Conservation (phyloP, 1,140 invertebrate species). For the Drosophila sp. region DNA sequence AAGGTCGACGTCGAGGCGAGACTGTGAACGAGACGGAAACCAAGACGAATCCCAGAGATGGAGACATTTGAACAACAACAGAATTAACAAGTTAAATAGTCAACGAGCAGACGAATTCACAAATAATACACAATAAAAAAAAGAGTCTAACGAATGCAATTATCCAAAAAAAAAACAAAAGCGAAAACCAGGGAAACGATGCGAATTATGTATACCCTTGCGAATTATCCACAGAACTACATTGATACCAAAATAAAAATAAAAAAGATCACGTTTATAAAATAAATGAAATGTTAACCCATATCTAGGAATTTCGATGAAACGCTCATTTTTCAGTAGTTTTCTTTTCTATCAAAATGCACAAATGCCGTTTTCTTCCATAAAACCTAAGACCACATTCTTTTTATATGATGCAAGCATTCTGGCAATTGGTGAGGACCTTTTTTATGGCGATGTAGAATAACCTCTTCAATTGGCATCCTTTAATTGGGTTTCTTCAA, state of each 20-base stretch:
- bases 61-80: slow-evolving; percentile 65
- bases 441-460: not conserved
- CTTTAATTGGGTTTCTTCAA: slow-evolving; percentile 68
- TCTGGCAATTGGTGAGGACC: too few relatives aligned
- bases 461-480: not conserved
- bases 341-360: too few relatives aligned
- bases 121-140: slow-evolving; percentile 7
- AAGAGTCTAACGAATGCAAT: slow-evolving; percentile 59
- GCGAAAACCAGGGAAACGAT: slow-evolving; percentile 11
- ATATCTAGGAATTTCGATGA: too few relatives aligned
- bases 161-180: slow-evolving; percentile 46
- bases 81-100: slow-evolving; percentile 79
- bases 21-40: slow-evolving; percentile 11
- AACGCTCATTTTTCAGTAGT: too few relatives aligned
- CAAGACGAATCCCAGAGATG: not conserved
- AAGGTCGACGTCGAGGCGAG: slow-evolving; percentile 37
- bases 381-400: too few relatives aligned
- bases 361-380: too few relatives aligned
- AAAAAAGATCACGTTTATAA: too few relatives aligned
- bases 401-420: too few relatives aligned
- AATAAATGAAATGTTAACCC: too few relatives aligned
- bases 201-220: too few relatives aligned
- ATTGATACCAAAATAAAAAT: too few relatives aligned
- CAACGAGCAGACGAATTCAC: slow-evolving; percentile 56
- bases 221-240: too few relatives aligned